Conservation (phyloP, 2,113 vertebrate species). For the Gracilinanus agilis region DNA sequence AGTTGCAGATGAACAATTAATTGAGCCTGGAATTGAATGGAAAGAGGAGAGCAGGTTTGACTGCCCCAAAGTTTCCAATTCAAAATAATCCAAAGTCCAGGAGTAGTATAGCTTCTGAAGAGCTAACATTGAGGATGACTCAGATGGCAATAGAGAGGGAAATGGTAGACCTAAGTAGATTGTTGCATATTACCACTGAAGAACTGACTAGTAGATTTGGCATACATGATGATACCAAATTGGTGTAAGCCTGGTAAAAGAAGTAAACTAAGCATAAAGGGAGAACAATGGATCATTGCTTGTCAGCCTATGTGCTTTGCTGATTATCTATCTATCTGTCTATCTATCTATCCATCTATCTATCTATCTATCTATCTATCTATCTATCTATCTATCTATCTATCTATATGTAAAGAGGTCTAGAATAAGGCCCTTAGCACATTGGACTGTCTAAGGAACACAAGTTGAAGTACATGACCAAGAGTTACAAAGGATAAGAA, state of each 20-base stretch:
- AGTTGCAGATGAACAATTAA: not conserved
- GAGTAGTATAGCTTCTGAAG: too few relatives aligned
- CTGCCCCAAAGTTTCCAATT: not conserved
- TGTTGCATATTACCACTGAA: not conserved
- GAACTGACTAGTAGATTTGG: not conserved
- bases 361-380: too few relatives aligned
- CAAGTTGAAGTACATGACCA: not conserved
- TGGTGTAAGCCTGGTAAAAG: not conserved
- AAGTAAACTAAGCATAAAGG: not conserved
- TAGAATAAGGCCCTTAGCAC: not conserved
- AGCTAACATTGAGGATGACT: not conserved
- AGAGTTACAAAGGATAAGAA: not conserved
- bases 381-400: too few relatives aligned
- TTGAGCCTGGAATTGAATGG: not conserved
- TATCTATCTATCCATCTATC: too few relatives aligned
- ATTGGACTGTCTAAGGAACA: not conserved
- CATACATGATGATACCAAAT: not conserved
- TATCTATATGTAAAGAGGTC: not conserved
- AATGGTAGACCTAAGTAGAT: not conserved
- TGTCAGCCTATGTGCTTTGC: not conserved
- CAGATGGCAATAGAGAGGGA: not conserved
- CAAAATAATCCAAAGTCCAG: too few relatives aligned
- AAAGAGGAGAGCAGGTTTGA: not conserved
- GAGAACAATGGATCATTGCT: not conserved
- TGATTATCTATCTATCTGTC: not conserved